Base-by-base conservation (phyloP, 2,797 vertebrate genomes). In the Pitangus sulphuratus region DNA sequence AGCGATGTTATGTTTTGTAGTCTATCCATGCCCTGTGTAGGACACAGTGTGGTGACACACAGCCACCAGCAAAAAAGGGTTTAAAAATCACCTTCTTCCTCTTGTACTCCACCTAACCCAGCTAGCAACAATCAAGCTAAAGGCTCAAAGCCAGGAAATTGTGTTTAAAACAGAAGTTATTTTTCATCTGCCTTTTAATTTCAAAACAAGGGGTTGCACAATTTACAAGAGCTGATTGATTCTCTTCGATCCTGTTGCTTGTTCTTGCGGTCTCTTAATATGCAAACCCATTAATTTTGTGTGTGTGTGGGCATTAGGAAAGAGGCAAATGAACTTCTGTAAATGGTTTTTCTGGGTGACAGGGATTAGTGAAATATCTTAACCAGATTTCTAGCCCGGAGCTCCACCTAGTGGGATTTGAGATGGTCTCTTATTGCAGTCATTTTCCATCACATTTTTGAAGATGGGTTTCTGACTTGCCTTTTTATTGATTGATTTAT, bases 331-430 rank as follows among this genome's bases (percentile, higher is more conserved):
- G 31, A 75, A 61, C 21, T 79, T 71, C 40, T 80, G 18, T 13
- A 37, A 61, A 39, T 26, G 28, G 18, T 42, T 93, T 64, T 74
- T 33, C 39, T 53, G 25, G 2, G 1, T 22, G 20, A 0, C 10
- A n/a, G 64, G 42, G 42, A n/a, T 81, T 47, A 68, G n/a, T 24
- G 65, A 77, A 70, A 33, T 30, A 56, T 30, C 68, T 51, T 44
- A 40, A 40, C 18, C 25, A 8, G 35, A 2, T 75, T 91, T 68
- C 48, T 54, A 50, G 50, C 37, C 56, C 47, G 1, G 66, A 86
- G 76, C 90, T 89, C 93, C 92, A 90, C 61, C 90, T 95, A 93
- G 85, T 88, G 94, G 96, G 60, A 28, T 26, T 15, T 4, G 6
- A 48, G 9, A 22, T 71, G 44, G 12, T 50, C 26, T 70, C 33